Evolutionary conservation across 2,888 invertebrate species (phyloP), one percentile per base, ranked within the genome.

Genomic region (Orchesellides sinensis): DNA sequence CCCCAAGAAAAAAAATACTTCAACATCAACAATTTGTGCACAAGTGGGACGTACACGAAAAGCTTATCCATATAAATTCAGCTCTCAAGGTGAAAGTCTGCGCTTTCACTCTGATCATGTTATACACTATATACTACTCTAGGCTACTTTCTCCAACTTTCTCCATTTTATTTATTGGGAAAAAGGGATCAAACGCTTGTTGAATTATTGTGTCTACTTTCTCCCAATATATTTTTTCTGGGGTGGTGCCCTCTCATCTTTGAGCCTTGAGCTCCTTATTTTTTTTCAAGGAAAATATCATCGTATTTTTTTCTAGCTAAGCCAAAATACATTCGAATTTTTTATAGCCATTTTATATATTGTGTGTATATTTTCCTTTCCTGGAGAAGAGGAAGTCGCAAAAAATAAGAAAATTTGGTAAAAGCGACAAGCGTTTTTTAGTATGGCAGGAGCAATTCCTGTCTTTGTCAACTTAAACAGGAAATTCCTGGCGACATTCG

Each of bases 111-210:
- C n/a, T n/a, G n/a, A n/a, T n/a, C n/a, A n/a, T n/a, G n/a, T n/a
- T n/a, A n/a, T n/a, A n/a, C n/a, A n/a, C n/a, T n/a, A n/a, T n/a
- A n/a, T n/a, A n/a, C n/a, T n/a, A n/a, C n/a, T n/a, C n/a, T n/a
- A n/a, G n/a, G n/a, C n/a, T n/a, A n/a, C n/a, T n/a, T n/a, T n/a
- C n/a, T n/a, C n/a, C n/a, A n/a, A n/a, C n/a, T n/a, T n/a, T n/a
- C n/a, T n/a, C n/a, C n/a, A n/a, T n/a, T 40, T 66, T 66, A 66
- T 66, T 47, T 66, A 45, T 66, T 45, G 47, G 40, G 25, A 40
- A 47, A n/a, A 45, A 45, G 66, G 40, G 23, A 45, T 66, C 5
- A 21, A 63, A 40, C 19, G 17, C 21, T 21, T 12, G 25, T n/a
- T n/a, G n/a, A n/a, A n/a, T n/a, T n/a, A n/a, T n/a, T n/a, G n/a